Evolutionary conservation across 2,113 vertebrate genomes (phyloP).

Genomic region (Hyla sarda): DNA sequence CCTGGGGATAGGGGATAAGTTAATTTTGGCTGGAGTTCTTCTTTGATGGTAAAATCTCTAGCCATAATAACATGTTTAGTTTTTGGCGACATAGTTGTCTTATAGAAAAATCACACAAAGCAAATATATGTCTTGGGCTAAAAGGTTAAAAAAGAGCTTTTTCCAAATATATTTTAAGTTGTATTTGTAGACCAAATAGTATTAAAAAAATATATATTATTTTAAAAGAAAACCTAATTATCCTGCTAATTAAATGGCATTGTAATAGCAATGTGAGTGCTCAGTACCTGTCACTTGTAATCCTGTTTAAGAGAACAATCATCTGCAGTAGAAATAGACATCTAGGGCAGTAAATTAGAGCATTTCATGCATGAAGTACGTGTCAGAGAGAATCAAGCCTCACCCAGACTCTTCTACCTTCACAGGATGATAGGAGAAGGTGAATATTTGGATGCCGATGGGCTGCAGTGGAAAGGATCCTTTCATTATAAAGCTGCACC

Average conservation of each 20-base stretch:
- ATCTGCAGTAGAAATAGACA: slow-evolving; percentile 44
- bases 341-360: slow-evolving; percentile 59
- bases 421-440: slow-evolving; percentile 80
- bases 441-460: slow-evolving; percentile 73
- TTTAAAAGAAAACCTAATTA: slow-evolving; percentile 14
- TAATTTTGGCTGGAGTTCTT: no score
- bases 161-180: not conserved
- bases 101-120: no score
- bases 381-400: slow-evolving; percentile 58
- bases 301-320: slow-evolving; percentile 30
- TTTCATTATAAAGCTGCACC: slow-evolving; percentile 78
- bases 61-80: no score
- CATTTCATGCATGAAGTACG: slow-evolving; percentile 59
- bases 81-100: no score
- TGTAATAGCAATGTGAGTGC: slow-evolving; percentile 8
- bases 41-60: no score
- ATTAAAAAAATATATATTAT: not conserved
- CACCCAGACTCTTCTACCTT: slow-evolving; percentile 48
- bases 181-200: not conserved
- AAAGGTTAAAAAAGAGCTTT: not conserved
- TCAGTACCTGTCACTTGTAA: slow-evolving; percentile 44
- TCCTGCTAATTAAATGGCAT: slow-evolving; percentile 21
- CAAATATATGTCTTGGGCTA: not conserved
- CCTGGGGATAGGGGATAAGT: no score
- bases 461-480: slow-evolving; percentile 77